A percentile compares a stretch with the other conserved stretches of the same genome.
Evolutionary conservation across 2,113 vertebrate genomes (phyloP).

Genomic region (Sander vitreus): DNA sequence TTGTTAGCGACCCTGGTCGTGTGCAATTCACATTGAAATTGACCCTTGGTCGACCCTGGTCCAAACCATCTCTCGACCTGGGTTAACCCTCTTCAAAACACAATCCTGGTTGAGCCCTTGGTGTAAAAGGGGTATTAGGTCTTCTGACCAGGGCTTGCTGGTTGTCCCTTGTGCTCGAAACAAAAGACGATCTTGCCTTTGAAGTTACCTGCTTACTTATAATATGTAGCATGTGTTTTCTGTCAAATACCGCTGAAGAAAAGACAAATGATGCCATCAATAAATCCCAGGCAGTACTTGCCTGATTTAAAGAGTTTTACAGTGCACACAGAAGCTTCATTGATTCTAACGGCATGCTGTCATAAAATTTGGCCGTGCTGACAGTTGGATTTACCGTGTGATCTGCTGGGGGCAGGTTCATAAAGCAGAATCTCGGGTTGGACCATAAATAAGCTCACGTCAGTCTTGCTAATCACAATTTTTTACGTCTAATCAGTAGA

Average conservation of each 20-base stretch:
- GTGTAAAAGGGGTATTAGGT: no score
- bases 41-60: no score
- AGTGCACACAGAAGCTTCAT: background rate
- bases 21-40: no score
- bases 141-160: no score
- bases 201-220: background rate
- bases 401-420: background rate
- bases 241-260: slow-evolving; percentile 4
- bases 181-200: no score
- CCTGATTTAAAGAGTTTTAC: background rate
- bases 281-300: background rate
- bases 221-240: background rate
- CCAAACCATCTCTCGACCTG: no score
- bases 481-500: slow-evolving; percentile 37
- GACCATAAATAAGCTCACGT: slow-evolving; percentile 22
- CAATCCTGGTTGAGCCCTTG: no score
- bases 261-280: background rate
- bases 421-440: background rate
- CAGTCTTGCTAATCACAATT: slow-evolving; percentile 29
- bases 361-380: slow-evolving; percentile 4
- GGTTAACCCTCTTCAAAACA: no score
- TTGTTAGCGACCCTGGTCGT: no score
- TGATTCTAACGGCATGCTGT: slow-evolving; percentile 7
- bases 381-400: background rate
- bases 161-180: no score